Base-by-base conservation (phyloP, 2,888 invertebrate species). In the Myopa tessellatipennis region DNA sequence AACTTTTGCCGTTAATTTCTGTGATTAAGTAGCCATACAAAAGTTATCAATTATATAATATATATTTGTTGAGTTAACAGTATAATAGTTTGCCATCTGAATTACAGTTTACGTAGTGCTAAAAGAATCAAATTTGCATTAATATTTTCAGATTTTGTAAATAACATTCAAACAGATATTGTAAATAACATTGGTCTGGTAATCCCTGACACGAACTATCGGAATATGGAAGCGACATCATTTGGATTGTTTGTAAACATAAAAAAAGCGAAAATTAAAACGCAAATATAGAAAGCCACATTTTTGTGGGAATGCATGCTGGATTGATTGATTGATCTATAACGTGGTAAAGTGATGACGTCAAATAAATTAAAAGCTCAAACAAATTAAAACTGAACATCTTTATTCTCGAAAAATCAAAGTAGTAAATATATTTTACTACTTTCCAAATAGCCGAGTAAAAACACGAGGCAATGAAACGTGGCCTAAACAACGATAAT, bases 231-330 rank as follows among this genome's bases (percentile, higher is more conserved):
- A 75, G n/a, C 75, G 75, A 75, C 75, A 69, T 75, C 75, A 75
- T 75, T 75, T 68, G 26, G 40, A 45, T 75, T 75, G 75, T 75
- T 75, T 75, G 75, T 75, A 75, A 75, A 75, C 75, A 74, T 74
- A 63, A 75, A 34, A 63, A 67, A 45, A 45, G 45, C 68, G 45
- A 75, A 75, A 75, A 68, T 45, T 75, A 58, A 75, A 75, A 75
- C 75, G 75, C 75, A 75, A 34, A 75, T 45, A 8, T 68, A 55
- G 55, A 58, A 38, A 36, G 67, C 50, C 55, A 12, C 14, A 40
- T 34, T 74, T 58, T 68, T 65, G 73, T 38, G 52, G 12, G 36
- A 55, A 18, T 60, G 14, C 18, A 50, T 40, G 18, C 14, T 12
- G 61, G 38, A 60, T 73, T 40, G 45, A 45, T 61, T 61, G 45